Percentiles rank a stretch among this genome's conserved stretches.
Conservation (phyloP, 2,888 invertebrate genomes). For the Oscheius sp. region DNA sequence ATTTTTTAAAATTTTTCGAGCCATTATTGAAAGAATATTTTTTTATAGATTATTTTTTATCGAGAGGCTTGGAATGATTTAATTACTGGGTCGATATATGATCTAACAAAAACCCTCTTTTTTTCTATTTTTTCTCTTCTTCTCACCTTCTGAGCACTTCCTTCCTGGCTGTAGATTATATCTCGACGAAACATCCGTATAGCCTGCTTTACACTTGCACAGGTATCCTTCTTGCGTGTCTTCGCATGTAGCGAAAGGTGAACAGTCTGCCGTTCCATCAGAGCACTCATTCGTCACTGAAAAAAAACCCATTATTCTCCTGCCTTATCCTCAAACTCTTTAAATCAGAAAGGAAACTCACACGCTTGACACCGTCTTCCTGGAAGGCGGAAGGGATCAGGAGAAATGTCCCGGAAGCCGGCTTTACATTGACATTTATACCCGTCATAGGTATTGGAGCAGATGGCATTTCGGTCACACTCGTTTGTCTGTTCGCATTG, state of each 20-base stretch:
- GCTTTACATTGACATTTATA: slow-evolving; percentile 62
- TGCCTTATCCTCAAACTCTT: slow-evolving; percentile 8
- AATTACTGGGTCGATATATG: no score
- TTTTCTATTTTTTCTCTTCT: no score
- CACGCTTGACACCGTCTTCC: slow-evolving; percentile 61
- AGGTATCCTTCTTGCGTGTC: slow-evolving; percentile 55
- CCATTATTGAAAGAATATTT: no score
- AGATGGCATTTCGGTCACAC: slow-evolving; percentile 63
- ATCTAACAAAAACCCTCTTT: no score
- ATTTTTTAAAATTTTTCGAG: no score
- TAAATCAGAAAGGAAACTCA: slow-evolving; percentile 26
- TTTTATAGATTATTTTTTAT: no score
- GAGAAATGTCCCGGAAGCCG: slow-evolving; percentile 58
- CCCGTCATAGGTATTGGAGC: slow-evolving; percentile 64
- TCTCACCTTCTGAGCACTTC: slow-evolving; percentile 55
- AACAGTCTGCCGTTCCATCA: slow-evolving; percentile 60
- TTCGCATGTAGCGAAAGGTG: slow-evolving; percentile 56
- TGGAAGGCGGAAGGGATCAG: slow-evolving; percentile 55
- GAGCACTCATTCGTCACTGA: slow-evolving; percentile 64
- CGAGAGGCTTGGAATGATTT: no score
- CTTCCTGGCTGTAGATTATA: slow-evolving; percentile 57
- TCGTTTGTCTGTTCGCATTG: slow-evolving; percentile 61
- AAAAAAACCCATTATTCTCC: background rate
- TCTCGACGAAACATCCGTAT: slow-evolving; percentile 61
- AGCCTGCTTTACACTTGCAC: slow-evolving; percentile 55